Evolutionary conservation across 2,797 vertebrate species (phyloP), one percentile per base, ranked within the genome.

Genomic region (Coranthus polyacanthus): DNA sequence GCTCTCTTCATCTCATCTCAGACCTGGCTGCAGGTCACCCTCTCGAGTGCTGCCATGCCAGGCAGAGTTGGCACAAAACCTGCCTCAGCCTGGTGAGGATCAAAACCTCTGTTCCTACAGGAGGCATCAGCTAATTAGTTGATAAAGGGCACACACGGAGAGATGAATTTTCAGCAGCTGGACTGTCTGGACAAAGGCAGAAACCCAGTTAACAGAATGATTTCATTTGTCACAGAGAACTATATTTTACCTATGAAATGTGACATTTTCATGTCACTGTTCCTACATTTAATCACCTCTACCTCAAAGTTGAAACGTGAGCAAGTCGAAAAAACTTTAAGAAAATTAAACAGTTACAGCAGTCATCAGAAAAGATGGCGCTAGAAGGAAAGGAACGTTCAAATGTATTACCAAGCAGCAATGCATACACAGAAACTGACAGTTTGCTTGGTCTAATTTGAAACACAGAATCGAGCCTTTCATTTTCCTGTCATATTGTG

Each of bases 41-140:
- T 56, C 50, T n/a, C 57, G 53, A 50, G 44, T 9, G 55, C 50
- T 26, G 53, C 59, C 32, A 43, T 56, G 66, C 68, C 71, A 78
- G 24, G 42, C 51, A 34, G 69, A 62, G 47, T 46, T 72, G 58
- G 57, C 60, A 58, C 45, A 37, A 52, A 42, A 39, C 18, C 24
- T 9, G n/a, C 17, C 26, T 47, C 12, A 45, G 46, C 39, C 59
- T 63, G 69, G 65, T 66, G 63, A n/a, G 57, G 60, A 69, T 10
- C 56, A 68, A 45, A 49, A 45, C 60, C 9, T 58, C 21, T 50
- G 22, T 68, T 75, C 49, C 55, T 38, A 29, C 21, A 32, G 42
- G 44, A 59, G 29, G 22, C 17, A 47, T 62, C 34, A 52, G 53
- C 22, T 78, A 50, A 71, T 57, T 34, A 68, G 43, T 10, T 12